Conservation (phyloP, 1,140 invertebrate species). For the Ceratosolen fusciceps region DNA sequence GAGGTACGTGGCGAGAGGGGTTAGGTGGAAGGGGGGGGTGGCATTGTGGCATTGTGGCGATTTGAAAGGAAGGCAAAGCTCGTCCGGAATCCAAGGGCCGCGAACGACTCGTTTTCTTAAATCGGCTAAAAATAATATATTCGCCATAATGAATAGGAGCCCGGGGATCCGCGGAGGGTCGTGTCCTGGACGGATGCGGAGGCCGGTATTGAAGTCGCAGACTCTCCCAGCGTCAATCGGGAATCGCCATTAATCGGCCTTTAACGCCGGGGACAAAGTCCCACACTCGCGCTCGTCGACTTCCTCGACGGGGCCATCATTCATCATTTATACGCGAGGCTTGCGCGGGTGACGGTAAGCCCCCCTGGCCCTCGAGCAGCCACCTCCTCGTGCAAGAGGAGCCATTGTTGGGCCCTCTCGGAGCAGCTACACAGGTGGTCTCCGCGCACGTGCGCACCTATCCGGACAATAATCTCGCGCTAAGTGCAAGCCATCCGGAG, state of each 20-base stretch:
- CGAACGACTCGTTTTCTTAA: no score
- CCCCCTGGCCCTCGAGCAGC: not conserved
- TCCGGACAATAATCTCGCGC: slow-evolving; percentile 18
- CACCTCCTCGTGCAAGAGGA: not conserved
- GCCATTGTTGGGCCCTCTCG: slow-evolving; percentile 13
- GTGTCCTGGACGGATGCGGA: no score
- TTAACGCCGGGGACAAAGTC: not conserved
- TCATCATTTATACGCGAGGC: slow-evolving; percentile 38
- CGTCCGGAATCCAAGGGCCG: no score
- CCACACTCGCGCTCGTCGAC: not conserved
- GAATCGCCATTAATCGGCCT: slow-evolving; percentile 4
- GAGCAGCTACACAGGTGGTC: slow-evolving; percentile 36
- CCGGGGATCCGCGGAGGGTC: no score
- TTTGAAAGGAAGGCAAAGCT: no score
- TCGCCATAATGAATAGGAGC: not conserved
- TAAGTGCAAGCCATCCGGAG: slow-evolving; percentile 33
- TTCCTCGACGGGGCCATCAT: slow-evolving; percentile 28
- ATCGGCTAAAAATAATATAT: no score
- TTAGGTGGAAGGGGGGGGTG: no score
- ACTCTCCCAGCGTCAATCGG: not conserved
- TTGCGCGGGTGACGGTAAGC: slow-evolving; percentile 26
- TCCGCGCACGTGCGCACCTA: not conserved
- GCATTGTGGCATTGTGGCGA: no score
- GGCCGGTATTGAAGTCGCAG: not conserved
- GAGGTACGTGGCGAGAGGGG: no score